These are phyloP conservation scores for Pteruthius melanotis DNA, from an alignment of 2,113 vertebrate genomes.

Conservation along the genomic window DNA sequence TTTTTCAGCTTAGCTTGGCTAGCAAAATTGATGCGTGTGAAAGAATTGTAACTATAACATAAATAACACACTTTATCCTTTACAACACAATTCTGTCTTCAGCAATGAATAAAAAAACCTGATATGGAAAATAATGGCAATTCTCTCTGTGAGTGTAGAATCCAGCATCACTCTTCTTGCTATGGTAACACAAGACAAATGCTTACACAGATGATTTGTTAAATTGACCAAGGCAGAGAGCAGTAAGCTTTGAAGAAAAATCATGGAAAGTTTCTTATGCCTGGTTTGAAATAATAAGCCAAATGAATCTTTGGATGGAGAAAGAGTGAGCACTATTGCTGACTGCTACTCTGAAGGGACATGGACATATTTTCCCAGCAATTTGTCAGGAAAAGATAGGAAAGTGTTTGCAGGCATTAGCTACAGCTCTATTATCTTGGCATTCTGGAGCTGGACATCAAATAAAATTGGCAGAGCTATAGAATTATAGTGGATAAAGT, in stretches of 20 bases:
- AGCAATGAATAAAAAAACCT: neutral
- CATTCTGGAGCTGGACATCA: neutral
- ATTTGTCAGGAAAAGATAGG: constrained; percentile 9
- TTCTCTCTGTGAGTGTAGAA: neutral
- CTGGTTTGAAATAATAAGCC: neutral
- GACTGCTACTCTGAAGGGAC: neutral
- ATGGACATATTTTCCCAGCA: neutral
- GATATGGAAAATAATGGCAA: neutral
- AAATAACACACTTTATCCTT: neutral
- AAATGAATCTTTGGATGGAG: neutral
- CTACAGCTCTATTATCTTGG: neutral
- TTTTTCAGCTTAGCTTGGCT: neutral
- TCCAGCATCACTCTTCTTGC: neutral
- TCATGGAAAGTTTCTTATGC: neutral
- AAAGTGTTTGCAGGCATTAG: neutral
- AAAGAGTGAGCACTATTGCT: neutral
- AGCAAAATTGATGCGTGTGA: neutral
- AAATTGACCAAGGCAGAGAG: constrained; percentile 9
- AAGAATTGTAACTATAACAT: neutral
- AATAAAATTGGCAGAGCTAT: neutral
- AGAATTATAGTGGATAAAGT: neutral
- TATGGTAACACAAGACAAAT: neutral
- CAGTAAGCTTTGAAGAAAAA: constrained; percentile 21
- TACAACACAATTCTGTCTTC: neutral
- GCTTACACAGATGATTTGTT: neutral